These are phyloP conservation scores for Lasioglossum marginatum DNA, from an alignment of 2,888 invertebrate genomes.

Conservation along the genomic window DNA sequence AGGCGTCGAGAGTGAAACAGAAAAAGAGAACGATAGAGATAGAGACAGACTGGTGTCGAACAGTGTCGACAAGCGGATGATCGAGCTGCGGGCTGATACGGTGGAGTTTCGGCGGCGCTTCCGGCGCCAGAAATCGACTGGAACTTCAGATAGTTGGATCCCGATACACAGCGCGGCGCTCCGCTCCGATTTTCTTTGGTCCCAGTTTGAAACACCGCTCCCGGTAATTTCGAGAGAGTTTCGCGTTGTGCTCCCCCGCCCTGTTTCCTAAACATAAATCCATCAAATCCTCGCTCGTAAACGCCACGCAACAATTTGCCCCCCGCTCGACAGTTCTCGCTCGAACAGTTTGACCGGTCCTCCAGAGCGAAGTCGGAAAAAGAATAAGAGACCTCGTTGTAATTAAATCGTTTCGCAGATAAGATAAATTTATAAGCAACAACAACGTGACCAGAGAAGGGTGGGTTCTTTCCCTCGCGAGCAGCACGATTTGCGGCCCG, in stretches of 20 bases:
- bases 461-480: not conserved
- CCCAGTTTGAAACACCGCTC: conserved; percentile 3
- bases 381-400: not conserved
- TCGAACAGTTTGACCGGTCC: not conserved
- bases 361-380: not conserved
- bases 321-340: not conserved
- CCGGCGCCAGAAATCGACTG: conserved; percentile 2
- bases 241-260: not conserved
- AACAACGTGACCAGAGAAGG: not conserved
- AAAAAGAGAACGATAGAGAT: not conserved
- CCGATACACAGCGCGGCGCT: not conserved
- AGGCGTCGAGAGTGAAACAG: not conserved
- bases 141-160: conserved; percentile 6
- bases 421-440: conserved; percentile 39
- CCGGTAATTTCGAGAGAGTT: not conserved
- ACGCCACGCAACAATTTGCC: conserved; percentile 1
- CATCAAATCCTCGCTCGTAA: not conserved
- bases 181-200: not conserved
- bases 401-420: conserved; percentile 20
- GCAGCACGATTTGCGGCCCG: conserved; percentile 30
- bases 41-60: not conserved
- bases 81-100: conserved; percentile 24
- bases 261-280: not conserved
- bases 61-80: conserved; percentile 21
- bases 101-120: not conserved